Percentiles rank a stretch among this genome's conserved stretches.
Conservation (phyloP, 2,888 invertebrate species). For the Plebejus argus region DNA sequence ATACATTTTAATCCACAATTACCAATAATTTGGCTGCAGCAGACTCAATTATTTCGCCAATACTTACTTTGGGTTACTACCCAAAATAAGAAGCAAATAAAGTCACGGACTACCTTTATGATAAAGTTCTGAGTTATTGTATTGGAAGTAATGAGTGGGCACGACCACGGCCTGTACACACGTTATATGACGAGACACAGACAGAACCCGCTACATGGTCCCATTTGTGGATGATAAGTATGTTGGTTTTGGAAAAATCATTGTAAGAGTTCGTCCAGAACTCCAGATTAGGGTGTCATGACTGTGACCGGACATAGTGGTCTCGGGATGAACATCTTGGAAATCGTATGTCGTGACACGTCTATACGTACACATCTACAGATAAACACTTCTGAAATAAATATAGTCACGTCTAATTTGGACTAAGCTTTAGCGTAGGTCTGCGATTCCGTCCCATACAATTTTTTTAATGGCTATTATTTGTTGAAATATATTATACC, state of each 20-base stretch:
- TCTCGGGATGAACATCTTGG: no score
- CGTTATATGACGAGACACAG: constrained; percentile 60
- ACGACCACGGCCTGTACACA: constrained; percentile 58
- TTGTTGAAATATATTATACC: no score
- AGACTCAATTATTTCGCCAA: no score
- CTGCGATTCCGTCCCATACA: no score
- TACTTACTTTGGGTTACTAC: no score
- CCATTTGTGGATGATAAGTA: constrained; percentile 49
- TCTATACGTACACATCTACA: no score
- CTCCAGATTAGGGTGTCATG: neutral
- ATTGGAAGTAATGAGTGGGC: constrained; percentile 56
- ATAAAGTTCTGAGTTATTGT: constrained; percentile 55
- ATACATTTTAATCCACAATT: no score
- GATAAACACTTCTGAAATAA: no score
- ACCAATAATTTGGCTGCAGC: neutral
- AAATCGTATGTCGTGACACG: no score
- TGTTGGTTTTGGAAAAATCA: constrained; percentile 41
- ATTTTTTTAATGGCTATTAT: no score
- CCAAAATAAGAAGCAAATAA: neutral
- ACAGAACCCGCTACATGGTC: constrained; percentile 63
- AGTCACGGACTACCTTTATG: constrained; percentile 45
- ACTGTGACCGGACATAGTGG: neutral
- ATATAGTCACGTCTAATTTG: no score
- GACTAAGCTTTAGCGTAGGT: no score
- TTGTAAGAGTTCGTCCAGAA: neutral